Percentiles rank a stretch among this genome's conserved stretches.
Evolutionary conservation across 2,113 vertebrate genomes (phyloP).

Genomic region (Pelvicachromis taeniatus): DNA sequence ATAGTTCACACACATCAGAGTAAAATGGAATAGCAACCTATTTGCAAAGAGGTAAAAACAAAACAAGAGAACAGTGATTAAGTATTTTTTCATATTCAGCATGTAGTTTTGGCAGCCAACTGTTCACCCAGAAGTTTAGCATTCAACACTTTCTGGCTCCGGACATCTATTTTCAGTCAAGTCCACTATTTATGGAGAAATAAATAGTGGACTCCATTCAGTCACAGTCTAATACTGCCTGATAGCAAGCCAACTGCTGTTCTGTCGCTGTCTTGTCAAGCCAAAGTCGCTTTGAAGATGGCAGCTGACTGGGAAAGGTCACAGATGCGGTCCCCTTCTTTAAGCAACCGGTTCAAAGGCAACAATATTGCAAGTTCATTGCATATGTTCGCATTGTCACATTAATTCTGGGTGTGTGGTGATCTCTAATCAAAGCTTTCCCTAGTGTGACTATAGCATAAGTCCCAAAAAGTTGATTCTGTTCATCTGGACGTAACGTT

Average conservation of each 20-base stretch:
- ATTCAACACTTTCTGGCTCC: background rate
- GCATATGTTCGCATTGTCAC: too few species aligned
- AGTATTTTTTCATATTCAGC: background rate
- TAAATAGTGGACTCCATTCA: background rate
- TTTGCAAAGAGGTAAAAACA: background rate
- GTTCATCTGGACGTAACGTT: too few species aligned
- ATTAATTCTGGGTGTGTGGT: too few species aligned
- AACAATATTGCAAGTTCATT: too few species aligned
- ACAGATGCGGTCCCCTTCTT: too few species aligned
- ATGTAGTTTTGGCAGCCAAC: background rate
- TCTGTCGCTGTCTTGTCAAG: background rate
- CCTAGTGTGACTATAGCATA: too few species aligned
- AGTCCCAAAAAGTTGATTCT: too few species aligned
- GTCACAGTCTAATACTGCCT: background rate
- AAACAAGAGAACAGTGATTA: background rate
- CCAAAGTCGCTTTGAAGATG: background rate
- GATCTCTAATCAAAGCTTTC: too few species aligned
- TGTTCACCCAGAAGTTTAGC: background rate
- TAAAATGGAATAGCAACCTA: background rate
- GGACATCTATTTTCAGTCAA: background rate
- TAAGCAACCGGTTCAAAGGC: too few species aligned
- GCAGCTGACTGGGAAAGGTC: too few species aligned
- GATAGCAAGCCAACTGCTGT: background rate
- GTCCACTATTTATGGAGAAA: background rate
- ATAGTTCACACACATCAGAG: background rate